Evolutionary conservation across 2,113 vertebrate genomes (phyloP).

Genomic region (Gymnarchus niloticus): DNA sequence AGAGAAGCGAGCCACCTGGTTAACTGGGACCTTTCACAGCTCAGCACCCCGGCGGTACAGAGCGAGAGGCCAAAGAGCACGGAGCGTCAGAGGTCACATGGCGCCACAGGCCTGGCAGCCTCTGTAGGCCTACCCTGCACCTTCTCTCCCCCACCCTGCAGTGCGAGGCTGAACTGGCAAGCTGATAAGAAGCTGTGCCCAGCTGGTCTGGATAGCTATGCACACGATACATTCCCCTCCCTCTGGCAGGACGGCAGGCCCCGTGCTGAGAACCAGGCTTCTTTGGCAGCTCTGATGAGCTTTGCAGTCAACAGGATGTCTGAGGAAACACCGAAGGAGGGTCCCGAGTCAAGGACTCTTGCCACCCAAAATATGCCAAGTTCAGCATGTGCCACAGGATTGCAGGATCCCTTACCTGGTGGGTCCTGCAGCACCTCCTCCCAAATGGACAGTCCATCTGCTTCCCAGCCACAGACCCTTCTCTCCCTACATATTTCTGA

Average conservation of each 20-base stretch:
- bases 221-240: constrained; percentile 41
- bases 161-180: constrained; percentile 37
- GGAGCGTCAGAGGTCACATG: constrained; percentile 51
- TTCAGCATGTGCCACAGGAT: constrained; percentile 30
- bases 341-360: constrained; percentile 40
- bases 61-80: constrained; percentile 46
- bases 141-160: constrained; percentile 39
- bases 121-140: constrained; percentile 63
- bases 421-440: constrained; percentile 50
- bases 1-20: neutral
- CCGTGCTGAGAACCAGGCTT: neutral
- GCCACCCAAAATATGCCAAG: constrained; percentile 35
- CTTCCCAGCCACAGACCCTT: constrained; percentile 28
- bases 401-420: neutral
- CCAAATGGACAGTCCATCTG: constrained; percentile 44
- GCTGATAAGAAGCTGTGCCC: constrained; percentile 38
- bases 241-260: neutral
- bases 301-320: constrained; percentile 35
- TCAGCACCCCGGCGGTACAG: constrained; percentile 33
- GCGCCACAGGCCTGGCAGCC: constrained; percentile 56
- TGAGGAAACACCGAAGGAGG: constrained; percentile 48
- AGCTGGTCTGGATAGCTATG: constrained; percentile 47
- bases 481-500: constrained; percentile 74
- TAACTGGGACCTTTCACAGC: constrained; percentile 24
- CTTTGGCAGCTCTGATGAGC: neutral